These are phyloP conservation scores for Rutpela maculata DNA, from an alignment of 2,888 invertebrate genomes.

Conservation along the genomic window DNA sequence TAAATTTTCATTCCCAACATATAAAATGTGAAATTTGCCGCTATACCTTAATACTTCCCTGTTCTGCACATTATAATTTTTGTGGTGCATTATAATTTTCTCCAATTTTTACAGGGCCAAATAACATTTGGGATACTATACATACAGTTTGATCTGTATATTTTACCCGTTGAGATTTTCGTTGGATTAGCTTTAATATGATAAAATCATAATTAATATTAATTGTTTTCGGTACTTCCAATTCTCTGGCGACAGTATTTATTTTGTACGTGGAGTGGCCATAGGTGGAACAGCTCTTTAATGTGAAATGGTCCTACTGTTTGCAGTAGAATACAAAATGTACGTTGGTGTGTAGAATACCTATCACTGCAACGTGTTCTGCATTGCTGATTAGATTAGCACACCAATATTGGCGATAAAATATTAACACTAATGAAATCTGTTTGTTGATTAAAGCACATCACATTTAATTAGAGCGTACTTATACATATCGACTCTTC, in stretches of 20 bases:
- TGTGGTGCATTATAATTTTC: too few relatives aligned
- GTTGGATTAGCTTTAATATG: background rate
- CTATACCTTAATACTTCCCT: too few relatives aligned
- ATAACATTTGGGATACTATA: too few relatives aligned
- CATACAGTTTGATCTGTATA: background rate
- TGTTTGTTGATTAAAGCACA: background rate
- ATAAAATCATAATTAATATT: background rate
- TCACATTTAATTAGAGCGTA: background rate
- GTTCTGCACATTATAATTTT: too few relatives aligned
- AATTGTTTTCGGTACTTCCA: background rate
- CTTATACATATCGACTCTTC: too few relatives aligned
- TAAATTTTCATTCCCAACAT: too few relatives aligned
- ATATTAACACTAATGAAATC: background rate
- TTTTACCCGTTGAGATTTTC: background rate
- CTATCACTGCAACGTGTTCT: slow-evolving; percentile 31
- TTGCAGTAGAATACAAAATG: slow-evolving; percentile 41
- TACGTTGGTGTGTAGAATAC: slow-evolving; percentile 29
- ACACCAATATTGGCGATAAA: slow-evolving; percentile 12
- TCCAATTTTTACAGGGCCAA: too few relatives aligned
- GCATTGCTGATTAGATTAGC: background rate
- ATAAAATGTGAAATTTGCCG: too few relatives aligned
- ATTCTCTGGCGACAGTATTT: background rate
- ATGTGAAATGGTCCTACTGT: background rate
- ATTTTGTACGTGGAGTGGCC: background rate
- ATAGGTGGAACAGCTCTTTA: slow-evolving; percentile 19